Evolutionary conservation across 64 coral and sea anemone species (phyloP).

Genomic region (Stichodactyla mertensii): DNA sequence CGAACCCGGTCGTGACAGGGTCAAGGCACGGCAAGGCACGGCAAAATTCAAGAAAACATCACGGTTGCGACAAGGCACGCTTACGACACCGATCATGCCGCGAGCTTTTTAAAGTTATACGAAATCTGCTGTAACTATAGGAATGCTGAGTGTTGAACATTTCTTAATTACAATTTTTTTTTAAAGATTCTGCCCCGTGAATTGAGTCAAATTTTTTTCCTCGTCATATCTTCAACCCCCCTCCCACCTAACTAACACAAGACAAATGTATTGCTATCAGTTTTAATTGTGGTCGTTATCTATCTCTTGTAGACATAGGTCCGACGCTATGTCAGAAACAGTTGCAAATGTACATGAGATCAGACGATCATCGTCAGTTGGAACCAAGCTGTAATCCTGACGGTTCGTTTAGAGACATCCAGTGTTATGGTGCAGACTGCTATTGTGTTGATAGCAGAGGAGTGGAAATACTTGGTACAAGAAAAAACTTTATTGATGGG

Average conservation of each 20-base stretch:
- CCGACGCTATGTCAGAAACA: conserved; percentile 69
- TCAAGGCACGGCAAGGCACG: no score
- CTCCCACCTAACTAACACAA: background rate
- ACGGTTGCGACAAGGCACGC: no score
- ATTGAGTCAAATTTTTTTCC: no score
- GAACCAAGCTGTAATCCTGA: conserved; percentile 56
- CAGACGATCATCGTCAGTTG: conserved; percentile 32
- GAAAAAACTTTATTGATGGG: conserved; percentile 46
- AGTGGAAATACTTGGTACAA: conserved; percentile 43
- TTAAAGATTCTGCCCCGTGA: no score
- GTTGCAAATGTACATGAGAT: conserved; percentile 39
- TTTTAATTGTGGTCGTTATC: background rate
- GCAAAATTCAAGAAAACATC: no score
- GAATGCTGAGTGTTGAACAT: no score
- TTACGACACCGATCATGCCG: no score
- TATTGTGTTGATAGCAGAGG: conserved; percentile 77
- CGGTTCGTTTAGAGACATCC: conserved; percentile 55
- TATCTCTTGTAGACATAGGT: conserved; percentile 16
- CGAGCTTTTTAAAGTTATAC: no score
- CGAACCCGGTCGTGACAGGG: no score
- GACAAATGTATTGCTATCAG: background rate
- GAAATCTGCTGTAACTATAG: no score
- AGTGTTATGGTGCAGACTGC: conserved; percentile 46
- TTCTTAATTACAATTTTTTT: no score
- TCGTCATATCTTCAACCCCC: no score